These are phyloP conservation scores for Protobothrops mucrosquamatus DNA, from an alignment of 2,113 vertebrate species.

Conservation along the genomic window DNA sequence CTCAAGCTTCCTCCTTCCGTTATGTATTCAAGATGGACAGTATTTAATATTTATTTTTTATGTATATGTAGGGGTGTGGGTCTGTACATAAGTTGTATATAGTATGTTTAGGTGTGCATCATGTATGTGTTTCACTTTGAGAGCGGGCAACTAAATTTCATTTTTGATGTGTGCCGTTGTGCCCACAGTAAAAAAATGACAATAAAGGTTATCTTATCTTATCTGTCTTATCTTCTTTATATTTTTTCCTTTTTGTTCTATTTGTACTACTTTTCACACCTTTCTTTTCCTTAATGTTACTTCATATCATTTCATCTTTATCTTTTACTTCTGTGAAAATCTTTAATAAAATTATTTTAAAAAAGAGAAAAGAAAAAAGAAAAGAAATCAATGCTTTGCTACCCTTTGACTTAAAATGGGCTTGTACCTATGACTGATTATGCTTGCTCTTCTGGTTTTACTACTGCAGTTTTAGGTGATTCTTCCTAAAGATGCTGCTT, in stretches of 20 bases:
- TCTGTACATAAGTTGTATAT: no score
- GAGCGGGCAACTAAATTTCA: no score
- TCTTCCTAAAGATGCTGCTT: background rate
- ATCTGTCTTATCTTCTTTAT: background rate
- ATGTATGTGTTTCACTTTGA: no score
- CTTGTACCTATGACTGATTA: background rate
- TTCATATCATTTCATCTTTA: background rate
- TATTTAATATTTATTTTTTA: no score
- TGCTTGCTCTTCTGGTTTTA: background rate
- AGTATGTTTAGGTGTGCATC: no score
- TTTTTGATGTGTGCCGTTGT: no score
- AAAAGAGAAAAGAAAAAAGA: background rate
- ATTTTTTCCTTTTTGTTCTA: background rate
- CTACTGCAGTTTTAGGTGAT: background rate
- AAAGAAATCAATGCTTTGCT: background rate
- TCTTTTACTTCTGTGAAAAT: background rate
- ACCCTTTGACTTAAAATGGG: background rate
- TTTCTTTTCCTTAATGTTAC: background rate
- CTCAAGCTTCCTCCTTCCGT: no score
- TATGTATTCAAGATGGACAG: no score
- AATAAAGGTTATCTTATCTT: no score
- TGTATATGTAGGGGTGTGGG: no score
- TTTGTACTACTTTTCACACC: background rate
- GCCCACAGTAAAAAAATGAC: no score
- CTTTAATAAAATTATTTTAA: background rate